A percentile compares a stretch with the other conserved stretches of the same genome.
These are phyloP conservation scores for Pungitius pungitius DNA, from an alignment of 2,113 vertebrate species.

Conservation along the genomic window DNA sequence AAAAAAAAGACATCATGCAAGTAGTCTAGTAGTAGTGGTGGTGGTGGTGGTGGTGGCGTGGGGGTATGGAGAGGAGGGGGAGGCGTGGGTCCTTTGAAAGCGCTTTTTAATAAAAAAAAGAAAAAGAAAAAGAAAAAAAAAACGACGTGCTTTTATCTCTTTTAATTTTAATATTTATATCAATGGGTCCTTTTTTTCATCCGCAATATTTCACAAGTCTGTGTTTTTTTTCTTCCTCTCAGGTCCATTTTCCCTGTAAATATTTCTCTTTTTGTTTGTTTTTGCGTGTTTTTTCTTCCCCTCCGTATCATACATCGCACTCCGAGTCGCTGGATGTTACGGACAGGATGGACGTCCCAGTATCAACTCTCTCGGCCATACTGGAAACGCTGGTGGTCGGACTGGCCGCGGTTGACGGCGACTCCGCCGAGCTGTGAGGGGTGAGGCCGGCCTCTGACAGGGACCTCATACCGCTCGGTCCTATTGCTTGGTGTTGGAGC, in stretches of 20 bases:
- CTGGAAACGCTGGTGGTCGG: constrained; percentile 99
- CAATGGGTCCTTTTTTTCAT: constrained; percentile 84
- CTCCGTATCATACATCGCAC: constrained; percentile 97
- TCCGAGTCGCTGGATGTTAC: constrained; percentile 99
- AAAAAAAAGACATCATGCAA: constrained; percentile 89
- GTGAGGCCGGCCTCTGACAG: constrained; percentile 96
- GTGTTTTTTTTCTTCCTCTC: constrained; percentile 79
- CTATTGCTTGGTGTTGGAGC: constrained; percentile 99
- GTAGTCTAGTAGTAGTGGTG: constrained; percentile 74
- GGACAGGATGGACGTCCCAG: constrained; percentile 96
- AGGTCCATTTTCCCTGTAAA: constrained; percentile 85
- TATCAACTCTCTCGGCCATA: constrained; percentile 95
- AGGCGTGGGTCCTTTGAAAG: constrained; percentile 94
- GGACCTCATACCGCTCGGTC: constrained; percentile 96
- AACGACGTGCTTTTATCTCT: constrained; percentile 93
- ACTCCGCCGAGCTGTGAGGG: constrained; percentile 97
- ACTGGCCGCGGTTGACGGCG: constrained; percentile 96
- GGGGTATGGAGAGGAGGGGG: constrained; percentile 76
- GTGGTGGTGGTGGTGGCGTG: constrained; percentile 73
- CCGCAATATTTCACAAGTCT: constrained; percentile 85
- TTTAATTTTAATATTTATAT: constrained; percentile 86
- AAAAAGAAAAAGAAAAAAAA: constrained; percentile 81
- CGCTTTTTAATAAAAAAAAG: constrained; percentile 82
- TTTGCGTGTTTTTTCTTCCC: constrained; percentile 64
- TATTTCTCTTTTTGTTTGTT: constrained; percentile 81